phyloP scores from a whole-genome alignment of 2,113 vertebrate species.

The Odocoileus hemionus region DNA sequence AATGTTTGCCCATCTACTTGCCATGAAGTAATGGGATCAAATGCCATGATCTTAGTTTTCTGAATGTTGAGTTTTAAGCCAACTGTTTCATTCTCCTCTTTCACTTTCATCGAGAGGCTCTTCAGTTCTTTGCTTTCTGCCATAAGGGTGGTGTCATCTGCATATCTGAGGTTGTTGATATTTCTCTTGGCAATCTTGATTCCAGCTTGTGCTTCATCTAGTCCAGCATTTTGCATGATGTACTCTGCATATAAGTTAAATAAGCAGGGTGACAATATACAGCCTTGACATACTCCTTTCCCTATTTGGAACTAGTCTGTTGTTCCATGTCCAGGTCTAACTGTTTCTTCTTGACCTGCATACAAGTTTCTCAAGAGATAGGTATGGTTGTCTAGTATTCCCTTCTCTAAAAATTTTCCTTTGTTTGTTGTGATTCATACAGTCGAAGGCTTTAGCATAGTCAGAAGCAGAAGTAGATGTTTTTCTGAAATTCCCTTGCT shows the following conservation, averaged over 20 bases:
- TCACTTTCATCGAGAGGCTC: neutral
- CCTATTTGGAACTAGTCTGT: neutral
- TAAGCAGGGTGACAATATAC: neutral
- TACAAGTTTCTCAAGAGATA: neutral
- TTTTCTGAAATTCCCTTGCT: neutral
- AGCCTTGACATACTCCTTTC: neutral
- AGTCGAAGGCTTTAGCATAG: neutral
- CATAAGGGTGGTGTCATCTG: neutral
- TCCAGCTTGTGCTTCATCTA: neutral
- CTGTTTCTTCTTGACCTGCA: neutral
- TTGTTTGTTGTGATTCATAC: neutral
- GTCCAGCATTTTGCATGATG: neutral
- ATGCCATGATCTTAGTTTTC: neutral
- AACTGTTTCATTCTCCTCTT: neutral
- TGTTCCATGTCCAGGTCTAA: neutral
- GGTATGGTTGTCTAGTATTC: neutral
- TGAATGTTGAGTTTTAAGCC: neutral
- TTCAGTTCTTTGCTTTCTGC: neutral
- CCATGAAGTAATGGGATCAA: neutral
- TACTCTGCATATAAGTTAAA: neutral
- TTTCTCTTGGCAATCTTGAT: neutral
- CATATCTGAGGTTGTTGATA: neutral
- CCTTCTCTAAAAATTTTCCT: neutral
- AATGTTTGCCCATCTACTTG: neutral
- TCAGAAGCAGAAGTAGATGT: neutral